Percentiles rank a stretch among this genome's conserved stretches.
These are phyloP conservation scores for Hemaris fuciformis DNA, from an alignment of 2,888 invertebrate genomes.

Conservation along the genomic window DNA sequence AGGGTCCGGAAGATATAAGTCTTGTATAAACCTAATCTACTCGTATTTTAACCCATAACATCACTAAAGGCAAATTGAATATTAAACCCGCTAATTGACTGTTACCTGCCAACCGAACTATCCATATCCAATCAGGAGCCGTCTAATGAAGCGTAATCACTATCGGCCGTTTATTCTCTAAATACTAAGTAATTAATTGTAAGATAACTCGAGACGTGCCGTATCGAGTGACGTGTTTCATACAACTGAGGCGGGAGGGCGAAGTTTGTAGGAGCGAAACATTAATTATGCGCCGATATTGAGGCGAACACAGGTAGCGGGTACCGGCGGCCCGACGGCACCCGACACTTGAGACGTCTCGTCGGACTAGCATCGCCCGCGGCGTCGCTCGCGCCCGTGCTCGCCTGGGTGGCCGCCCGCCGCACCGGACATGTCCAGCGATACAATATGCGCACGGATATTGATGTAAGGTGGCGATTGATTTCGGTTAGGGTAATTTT, in stretches of 20 bases:
- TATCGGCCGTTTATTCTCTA: not conserved
- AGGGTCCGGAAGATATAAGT: too few relatives aligned
- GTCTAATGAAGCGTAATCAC: not conserved
- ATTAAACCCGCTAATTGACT: not conserved
- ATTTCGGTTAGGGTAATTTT: not conserved
- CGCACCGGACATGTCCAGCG: not conserved
- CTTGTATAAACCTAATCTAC: too few relatives aligned
- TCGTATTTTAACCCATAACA: too few relatives aligned
- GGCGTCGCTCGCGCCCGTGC: conserved; percentile 26
- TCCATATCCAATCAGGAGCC: not conserved
- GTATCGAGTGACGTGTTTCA: not conserved
- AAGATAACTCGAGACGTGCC: conserved; percentile 2
- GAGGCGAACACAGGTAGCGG: conserved; percentile 54
- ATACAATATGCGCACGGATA: not conserved
- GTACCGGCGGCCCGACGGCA: not conserved
- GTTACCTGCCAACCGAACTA: not conserved
- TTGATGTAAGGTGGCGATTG: not conserved
- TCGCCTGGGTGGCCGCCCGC: conserved; percentile 16
- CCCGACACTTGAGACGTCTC: conserved; percentile 74
- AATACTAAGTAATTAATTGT: not conserved
- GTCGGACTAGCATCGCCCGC: conserved; percentile 38
- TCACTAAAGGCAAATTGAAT: too few relatives aligned
- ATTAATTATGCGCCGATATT: conserved; percentile 51
- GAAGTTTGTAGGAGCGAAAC: conserved; percentile 22
- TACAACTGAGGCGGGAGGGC: not conserved